Base-by-base conservation (phyloP, 2,113 vertebrate genomes). In the Coracopsis vasa region DNA sequence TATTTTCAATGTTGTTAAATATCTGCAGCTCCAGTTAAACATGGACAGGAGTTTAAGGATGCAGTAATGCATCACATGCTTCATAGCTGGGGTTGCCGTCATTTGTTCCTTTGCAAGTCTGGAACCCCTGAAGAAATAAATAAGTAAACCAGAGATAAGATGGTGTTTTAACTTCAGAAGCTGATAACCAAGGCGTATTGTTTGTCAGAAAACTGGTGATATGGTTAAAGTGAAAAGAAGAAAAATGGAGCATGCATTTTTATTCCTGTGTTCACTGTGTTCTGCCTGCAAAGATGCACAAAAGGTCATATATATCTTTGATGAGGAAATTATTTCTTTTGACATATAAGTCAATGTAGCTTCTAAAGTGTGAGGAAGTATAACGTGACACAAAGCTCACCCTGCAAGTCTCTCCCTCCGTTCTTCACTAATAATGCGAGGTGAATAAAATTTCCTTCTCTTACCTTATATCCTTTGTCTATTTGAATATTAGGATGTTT, bases 321-420 rank as follows among this genome's bases (percentile, higher is more conserved):
- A 93, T 81, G 11, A 88, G 47, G 35, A 95, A 79, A 88, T 91
- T 4, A 93, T 92, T 95, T 47, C 37, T 95, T 66, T 81, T 93
- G 95, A 93, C 90, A 80, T 56, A 13, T 35, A 90, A 95, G 66
- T 93, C 75, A 92, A 92, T 92, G 88, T 17, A 64, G 6, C 8
- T 70, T 88, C 41, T 15, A 88, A 81, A 88, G 44, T 5, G 0
- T 84, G 31, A 88, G 51, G n/a, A 86, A 35, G 23, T 61, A 67
- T 56, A 86, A 88, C 1, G 1, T 45, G 37, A 42, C 73, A 67
- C 41, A 92, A 69, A 82, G 19, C 35, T 77, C 45, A 45, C 4
- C 9, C 61, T 69, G 13, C 8, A 64, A 65, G 28, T 83, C 56
- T 91, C 18, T 67, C 3, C 8, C 6, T 80, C 35, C 12, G 4